A percentile compares a stretch with the other conserved stretches of the same genome.
Conservation (phyloP, 1,140 invertebrate species). For the Trinorchestia longiramus region DNA sequence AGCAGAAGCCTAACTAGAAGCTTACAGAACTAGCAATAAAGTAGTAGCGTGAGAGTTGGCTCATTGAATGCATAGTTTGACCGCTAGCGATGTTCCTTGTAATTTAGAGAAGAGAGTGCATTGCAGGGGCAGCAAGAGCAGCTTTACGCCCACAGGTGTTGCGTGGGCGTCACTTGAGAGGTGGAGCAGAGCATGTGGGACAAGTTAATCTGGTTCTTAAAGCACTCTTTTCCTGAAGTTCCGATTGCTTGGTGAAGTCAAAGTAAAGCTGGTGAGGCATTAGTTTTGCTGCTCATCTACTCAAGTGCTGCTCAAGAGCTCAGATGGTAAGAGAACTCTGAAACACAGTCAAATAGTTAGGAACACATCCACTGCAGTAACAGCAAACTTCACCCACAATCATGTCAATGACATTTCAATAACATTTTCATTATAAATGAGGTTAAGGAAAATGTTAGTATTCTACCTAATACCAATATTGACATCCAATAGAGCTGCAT, state of each 20-base stretch:
- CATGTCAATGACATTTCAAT: too few relatives aligned
- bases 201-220: neutral
- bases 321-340: slow-evolving; percentile 54
- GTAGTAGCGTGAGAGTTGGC: slow-evolving; percentile 41
- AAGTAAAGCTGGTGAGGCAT: slow-evolving; percentile 50
- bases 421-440: too few relatives aligned
- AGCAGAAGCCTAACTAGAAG: slow-evolving; percentile 19
- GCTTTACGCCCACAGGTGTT: slow-evolving; percentile 53
- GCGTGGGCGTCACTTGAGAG: slow-evolving; percentile 50
- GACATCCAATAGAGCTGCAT: too few relatives aligned
- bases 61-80: slow-evolving; percentile 53
- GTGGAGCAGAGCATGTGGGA: slow-evolving; percentile 20
- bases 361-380: neutral
- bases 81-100: slow-evolving; percentile 37
- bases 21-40: slow-evolving; percentile 39
- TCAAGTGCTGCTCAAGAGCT: slow-evolving; percentile 53
- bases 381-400: neutral
- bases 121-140: slow-evolving; percentile 31
- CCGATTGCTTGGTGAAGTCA: slow-evolving; percentile 49
- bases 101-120: slow-evolving; percentile 46
- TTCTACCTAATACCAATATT: too few relatives aligned
- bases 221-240: slow-evolving; percentile 47
- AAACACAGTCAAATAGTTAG: neutral
- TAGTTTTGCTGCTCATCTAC: slow-evolving; percentile 52
- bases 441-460: too few relatives aligned